Evolutionary conservation across 2,797 vertebrate species (phyloP).

Genomic region (Lacerta agilis): DNA sequence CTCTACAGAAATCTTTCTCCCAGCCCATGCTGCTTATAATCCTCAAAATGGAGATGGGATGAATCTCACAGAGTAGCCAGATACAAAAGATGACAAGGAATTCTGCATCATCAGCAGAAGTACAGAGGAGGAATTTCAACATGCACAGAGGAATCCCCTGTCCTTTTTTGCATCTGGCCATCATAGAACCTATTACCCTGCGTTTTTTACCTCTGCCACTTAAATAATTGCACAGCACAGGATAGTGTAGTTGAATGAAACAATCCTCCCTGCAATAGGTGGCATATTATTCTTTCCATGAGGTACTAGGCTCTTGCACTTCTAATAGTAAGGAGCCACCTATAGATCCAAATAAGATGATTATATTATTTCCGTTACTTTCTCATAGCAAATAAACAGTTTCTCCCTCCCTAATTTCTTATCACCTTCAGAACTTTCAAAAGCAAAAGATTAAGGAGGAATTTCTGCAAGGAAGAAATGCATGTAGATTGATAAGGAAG

Average conservation of each 20-base stretch:
- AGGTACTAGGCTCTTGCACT: neutral
- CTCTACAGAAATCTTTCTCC: neutral
- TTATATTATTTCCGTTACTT: neutral
- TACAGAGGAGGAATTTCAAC: too few species aligned
- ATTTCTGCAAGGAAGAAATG: constrained; percentile 62
- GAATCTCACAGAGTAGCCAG: too few species aligned
- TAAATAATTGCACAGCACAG: neutral
- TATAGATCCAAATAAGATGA: neutral
- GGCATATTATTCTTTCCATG: neutral
- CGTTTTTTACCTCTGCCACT: neutral
- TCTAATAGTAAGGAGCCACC: neutral
- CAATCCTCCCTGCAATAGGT: neutral
- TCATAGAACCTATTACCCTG: too few species aligned
- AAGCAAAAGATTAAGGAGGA: neutral
- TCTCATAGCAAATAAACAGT: neutral
- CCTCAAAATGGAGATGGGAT: neutral
- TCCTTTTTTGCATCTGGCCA: too few species aligned
- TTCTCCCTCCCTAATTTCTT: too few species aligned
- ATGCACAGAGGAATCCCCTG: too few species aligned
- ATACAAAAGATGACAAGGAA: too few species aligned
- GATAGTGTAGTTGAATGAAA: neutral
- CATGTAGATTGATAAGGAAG: constrained; percentile 65
- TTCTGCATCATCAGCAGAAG: too few species aligned
- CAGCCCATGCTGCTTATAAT: neutral
- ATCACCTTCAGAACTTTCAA: neutral